Conservation (phyloP, 2,797 vertebrate species). For the Poliocrania exsul region DNA sequence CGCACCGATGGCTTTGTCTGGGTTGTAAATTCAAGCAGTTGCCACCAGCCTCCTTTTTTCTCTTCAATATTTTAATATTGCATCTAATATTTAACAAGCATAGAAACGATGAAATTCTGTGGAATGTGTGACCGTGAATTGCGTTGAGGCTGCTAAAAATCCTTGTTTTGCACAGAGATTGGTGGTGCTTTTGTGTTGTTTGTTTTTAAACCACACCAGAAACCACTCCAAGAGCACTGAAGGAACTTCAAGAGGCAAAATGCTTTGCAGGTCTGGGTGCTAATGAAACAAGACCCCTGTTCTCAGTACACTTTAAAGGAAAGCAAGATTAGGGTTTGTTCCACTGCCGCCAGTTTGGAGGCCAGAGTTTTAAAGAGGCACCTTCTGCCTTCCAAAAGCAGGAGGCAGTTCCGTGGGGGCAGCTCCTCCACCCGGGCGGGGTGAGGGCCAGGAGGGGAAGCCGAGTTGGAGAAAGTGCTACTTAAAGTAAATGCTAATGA, state of each 20-base stretch:
- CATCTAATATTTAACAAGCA: conserved; percentile 48
- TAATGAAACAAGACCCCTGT: background rate
- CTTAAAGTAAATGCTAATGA: conserved; percentile 79
- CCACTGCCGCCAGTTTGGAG: background rate
- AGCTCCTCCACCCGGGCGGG: background rate
- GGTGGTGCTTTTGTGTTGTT: background rate
- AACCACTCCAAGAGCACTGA: background rate
- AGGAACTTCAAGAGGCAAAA: background rate
- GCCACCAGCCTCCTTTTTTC: conserved; percentile 22
- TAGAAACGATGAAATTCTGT: background rate
- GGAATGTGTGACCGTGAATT: background rate
- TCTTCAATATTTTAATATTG: conserved; percentile 51
- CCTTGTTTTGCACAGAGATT: background rate
- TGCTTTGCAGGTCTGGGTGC: conserved; percentile 10
- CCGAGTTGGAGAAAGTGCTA: conserved; percentile 71
- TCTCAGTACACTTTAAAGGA: conserved; percentile 17
- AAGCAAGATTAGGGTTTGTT: conserved; percentile 31
- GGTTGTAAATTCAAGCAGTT: conserved; percentile 14
- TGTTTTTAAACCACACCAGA: background rate
- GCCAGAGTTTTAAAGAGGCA: conserved; percentile 29
- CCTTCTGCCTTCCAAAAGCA: conserved; percentile 23
- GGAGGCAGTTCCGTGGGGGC: conserved; percentile 24
- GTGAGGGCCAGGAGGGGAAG: conserved; percentile 45
- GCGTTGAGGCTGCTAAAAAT: background rate
- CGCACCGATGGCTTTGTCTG: background rate